phyloP scores from a whole-genome alignment of 2,888 invertebrate genomes.

The Caenorhabditis zanzibari region DNA sequence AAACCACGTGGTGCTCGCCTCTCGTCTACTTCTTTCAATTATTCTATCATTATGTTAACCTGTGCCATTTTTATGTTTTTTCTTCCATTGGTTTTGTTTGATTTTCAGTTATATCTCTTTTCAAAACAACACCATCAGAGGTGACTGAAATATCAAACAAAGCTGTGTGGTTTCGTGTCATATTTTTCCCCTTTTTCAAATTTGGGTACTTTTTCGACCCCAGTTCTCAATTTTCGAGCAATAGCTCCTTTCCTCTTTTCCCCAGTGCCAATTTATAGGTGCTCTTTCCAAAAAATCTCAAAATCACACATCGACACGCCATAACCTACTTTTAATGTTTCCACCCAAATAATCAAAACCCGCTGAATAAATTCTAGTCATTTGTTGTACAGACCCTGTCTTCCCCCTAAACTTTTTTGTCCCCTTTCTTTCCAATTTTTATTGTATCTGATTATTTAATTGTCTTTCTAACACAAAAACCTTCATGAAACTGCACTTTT shows the following conservation, averaged over 20 bases:
- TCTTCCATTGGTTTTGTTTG: constrained; percentile 30
- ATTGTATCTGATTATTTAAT: constrained; percentile 22
- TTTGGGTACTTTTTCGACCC: constrained; percentile 58
- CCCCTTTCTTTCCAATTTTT: constrained; percentile 2
- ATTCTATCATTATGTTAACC: constrained; percentile 48
- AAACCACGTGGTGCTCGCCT: constrained; percentile 55
- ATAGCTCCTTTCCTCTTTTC: background rate
- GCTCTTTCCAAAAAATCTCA: constrained; percentile 58
- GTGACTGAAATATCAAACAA: constrained; percentile 15
- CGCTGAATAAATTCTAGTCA: constrained; percentile 64
- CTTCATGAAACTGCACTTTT: constrained; percentile 41
- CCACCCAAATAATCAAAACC: background rate
- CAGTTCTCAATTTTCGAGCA: constrained; percentile 12
- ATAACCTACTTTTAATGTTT: constrained; percentile 16
- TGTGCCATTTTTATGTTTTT: constrained; percentile 47
- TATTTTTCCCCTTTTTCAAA: constrained; percentile 6
- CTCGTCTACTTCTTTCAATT: constrained; percentile 49
- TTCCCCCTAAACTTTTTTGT: background rate
- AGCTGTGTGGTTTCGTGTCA: constrained; percentile 33
- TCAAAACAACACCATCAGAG: background rate
- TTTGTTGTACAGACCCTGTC: constrained; percentile 58
- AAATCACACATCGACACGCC: constrained; percentile 58
- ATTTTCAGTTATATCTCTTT: background rate
- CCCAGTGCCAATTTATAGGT: constrained; percentile 60
- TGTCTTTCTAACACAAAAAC: constrained; percentile 41